Evolutionary conservation across 2,113 vertebrate genomes (phyloP), one percentile per base, ranked within the genome.

Genomic region (Pleuronectes platessa): DNA sequence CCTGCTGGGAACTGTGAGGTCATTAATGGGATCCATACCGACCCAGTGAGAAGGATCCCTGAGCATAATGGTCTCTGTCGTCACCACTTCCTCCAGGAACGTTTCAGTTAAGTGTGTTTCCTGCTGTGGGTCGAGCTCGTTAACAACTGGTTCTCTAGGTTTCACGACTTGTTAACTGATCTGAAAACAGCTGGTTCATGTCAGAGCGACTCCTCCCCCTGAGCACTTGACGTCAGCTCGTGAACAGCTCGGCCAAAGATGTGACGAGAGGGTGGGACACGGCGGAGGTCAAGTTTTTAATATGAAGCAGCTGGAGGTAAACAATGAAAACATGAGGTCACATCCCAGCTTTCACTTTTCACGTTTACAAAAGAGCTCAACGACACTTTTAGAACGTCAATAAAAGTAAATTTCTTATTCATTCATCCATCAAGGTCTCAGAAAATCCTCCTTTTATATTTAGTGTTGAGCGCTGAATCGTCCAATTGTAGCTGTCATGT

Each of bases 131-230:
- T 6, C 17, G 15, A 17, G 14, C 45, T 49, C 13, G 15, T 49
- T 31, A 49, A 17, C 45, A 18, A 17, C 45, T 67, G 42, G 3
- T 23, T 60, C 14, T 31, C 5, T 6, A 53, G 60, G 9, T 51
- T 18, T 71, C 49, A 42, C 17, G 7, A 31, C 20, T 21, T 42
- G 67, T 15, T 17, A 45, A 42, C 11, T 27, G 59, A 68, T 35
- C 51, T 69, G n/a, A 77, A 76, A 65, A 69, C 35, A 64, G 23
- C 54, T 45, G 24, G 17, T 9, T 26, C 3, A 2, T 54, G 27
- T 74, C 45, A 47, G 26, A 71, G 37, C 11, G 61, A 71, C 65
- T 62, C 74, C 81, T 60, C 86, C 88, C 88, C 84, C 1, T 40
- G 58, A 65, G 56, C 67, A 80, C 68, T 40, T 42, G 61, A 75